A percentile compares a stretch with the other conserved stretches of the same genome.
Evolutionary conservation across 2,888 invertebrate species (phyloP).

Genomic region (Rhagium mordax): DNA sequence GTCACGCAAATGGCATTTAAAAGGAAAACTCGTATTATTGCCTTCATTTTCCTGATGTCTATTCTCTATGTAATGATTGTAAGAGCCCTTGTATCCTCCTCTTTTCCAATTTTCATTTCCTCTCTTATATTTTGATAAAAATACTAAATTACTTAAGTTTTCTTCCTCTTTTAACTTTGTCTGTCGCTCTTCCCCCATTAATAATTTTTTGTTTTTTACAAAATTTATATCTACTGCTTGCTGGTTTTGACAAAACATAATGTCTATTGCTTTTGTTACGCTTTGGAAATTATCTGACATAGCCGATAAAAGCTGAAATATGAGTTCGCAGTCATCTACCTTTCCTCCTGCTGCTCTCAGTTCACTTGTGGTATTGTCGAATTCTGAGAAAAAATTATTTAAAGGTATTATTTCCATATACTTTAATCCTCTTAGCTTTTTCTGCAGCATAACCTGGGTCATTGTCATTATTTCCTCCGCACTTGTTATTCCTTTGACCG

Average conservation of each 20-base stretch:
- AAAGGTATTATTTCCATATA: conserved; percentile 10
- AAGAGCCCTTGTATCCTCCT: background rate
- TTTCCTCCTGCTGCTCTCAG: conserved; percentile 35
- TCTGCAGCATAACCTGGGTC: conserved; percentile 35
- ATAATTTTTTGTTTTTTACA: background rate
- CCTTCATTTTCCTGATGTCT: no score
- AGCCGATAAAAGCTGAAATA: conserved; percentile 30
- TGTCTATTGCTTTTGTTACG: conserved; percentile 32
- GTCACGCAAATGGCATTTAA: background rate
- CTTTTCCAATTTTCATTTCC: background rate
- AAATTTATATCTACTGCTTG: background rate
- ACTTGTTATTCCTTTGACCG: conserved; percentile 30
- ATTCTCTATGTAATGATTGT: no score
- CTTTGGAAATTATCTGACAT: conserved; percentile 34
- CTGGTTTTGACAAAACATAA: background rate
- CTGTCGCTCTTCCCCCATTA: background rate
- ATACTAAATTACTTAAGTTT: background rate
- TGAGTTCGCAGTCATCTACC: conserved; percentile 34
- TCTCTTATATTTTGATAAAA: background rate
- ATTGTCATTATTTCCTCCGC: conserved; percentile 34
- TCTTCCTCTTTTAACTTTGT: background rate
- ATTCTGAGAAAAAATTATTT: conserved; percentile 33
- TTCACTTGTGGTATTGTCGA: conserved; percentile 35
- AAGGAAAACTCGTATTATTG: background rate
- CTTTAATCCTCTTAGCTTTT: conserved; percentile 28